Conservation (phyloP, 92 coral and sea anemone genomes). For the Phymanthus crucifer region DNA sequence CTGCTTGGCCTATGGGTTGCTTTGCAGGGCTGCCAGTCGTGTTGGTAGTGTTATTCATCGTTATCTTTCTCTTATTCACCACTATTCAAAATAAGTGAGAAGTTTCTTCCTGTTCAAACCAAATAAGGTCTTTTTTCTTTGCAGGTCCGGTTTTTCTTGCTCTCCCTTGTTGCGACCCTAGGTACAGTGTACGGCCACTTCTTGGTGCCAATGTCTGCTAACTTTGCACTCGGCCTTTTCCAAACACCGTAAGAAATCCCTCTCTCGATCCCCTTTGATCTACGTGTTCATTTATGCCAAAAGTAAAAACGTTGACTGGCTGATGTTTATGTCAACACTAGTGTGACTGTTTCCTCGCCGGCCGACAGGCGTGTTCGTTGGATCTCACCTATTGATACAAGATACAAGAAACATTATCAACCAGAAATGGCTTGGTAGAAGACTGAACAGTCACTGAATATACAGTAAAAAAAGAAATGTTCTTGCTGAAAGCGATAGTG, state of each 20-base stretch:
- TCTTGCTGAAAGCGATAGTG: background rate
- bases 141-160: background rate
- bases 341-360: conserved; percentile 14
- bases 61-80: background rate
- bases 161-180: background rate
- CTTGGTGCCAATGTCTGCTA: background rate
- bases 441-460: background rate
- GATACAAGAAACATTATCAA: background rate
- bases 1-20: conserved; percentile 34
- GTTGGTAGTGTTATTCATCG: conserved; percentile 31
- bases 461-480: background rate
- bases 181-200: background rate
- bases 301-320: background rate
- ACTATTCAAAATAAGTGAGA: too few species aligned
- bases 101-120: background rate
- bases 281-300: background rate
- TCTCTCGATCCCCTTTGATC: conserved; percentile 1
- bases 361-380: background rate
- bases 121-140: background rate
- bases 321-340: conserved; percentile 6
- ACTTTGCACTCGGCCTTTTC: background rate
- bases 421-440: background rate
- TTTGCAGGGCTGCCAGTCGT: background rate
- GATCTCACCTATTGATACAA: conserved; percentile 1
- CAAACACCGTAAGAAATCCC: background rate